These are phyloP conservation scores for Oophaga pumilio DNA, from an alignment of 2,113 vertebrate genomes.

Conservation along the genomic window DNA sequence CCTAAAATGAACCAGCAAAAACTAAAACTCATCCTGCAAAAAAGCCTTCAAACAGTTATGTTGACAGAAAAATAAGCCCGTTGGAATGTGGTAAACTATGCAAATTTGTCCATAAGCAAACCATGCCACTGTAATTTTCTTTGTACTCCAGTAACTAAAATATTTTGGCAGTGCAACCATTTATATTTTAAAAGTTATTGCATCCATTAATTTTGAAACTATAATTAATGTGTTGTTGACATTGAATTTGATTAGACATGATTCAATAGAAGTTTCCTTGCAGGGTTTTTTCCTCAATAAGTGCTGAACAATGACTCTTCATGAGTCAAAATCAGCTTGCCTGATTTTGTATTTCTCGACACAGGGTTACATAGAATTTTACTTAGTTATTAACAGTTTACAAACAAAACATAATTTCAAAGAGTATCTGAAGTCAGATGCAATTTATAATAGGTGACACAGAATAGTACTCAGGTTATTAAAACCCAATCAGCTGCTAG, in stretches of 20 bases:
- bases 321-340: background rate
- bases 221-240: background rate
- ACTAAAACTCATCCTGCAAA: too few species aligned
- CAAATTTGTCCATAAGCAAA: background rate
- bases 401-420: too few species aligned
- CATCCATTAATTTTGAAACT: background rate
- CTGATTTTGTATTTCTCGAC: background rate
- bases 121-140: background rate
- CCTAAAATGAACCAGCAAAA: too few species aligned
- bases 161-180: background rate
- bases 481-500: too few species aligned
- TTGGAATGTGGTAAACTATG: background rate
- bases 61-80: too few species aligned
- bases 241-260: background rate
- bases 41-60: too few species aligned
- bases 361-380: too few species aligned
- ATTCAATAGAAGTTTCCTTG: background rate
- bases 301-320: background rate
- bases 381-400: too few species aligned
- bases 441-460: too few species aligned
- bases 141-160: background rate
- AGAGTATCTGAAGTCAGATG: too few species aligned
- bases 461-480: too few species aligned
- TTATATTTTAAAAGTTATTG: background rate
- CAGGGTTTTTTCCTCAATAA: background rate